phyloP scores from a whole-genome alignment of 1,140 invertebrate species.

The Gyrodactylus salaris region DNA sequence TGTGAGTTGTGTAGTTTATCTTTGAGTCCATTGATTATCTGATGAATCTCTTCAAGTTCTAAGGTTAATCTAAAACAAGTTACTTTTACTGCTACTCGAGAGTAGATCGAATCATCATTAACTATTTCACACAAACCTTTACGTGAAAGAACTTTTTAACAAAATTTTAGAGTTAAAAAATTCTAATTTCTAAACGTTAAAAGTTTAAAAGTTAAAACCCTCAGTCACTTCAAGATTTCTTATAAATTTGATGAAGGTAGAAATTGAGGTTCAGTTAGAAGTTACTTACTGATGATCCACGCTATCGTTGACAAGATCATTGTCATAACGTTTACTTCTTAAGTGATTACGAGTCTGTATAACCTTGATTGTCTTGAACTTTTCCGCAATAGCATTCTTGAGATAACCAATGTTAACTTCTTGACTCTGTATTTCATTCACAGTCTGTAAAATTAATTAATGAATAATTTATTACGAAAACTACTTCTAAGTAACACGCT shows the following conservation, averaged over 20 bases:
- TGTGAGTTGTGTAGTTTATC: background rate
- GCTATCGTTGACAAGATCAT: background rate
- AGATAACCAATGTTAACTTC: background rate
- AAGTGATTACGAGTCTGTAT: background rate
- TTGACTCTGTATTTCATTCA: background rate
- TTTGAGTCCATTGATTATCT: background rate
- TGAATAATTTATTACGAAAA: too few species aligned
- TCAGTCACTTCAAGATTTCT: background rate
- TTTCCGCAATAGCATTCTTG: background rate
- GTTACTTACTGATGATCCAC: background rate
- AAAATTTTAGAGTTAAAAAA: background rate
- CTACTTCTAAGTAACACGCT: too few species aligned
- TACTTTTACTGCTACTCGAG: background rate
- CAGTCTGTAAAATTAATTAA: too few species aligned
- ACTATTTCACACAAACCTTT: background rate
- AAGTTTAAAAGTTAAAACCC: background rate
- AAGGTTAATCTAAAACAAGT: background rate
- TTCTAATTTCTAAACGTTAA: background rate
- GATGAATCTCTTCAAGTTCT: background rate
- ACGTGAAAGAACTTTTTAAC: background rate
- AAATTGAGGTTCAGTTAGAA: too few species aligned
- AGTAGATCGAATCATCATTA: background rate
- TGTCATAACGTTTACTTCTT: background rate
- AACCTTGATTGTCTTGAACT: background rate
- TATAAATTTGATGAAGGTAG: too few species aligned